These are phyloP conservation scores for Pygmarrhopalites habei DNA, from an alignment of 1,140 invertebrate genomes.

Conservation along the genomic window DNA sequence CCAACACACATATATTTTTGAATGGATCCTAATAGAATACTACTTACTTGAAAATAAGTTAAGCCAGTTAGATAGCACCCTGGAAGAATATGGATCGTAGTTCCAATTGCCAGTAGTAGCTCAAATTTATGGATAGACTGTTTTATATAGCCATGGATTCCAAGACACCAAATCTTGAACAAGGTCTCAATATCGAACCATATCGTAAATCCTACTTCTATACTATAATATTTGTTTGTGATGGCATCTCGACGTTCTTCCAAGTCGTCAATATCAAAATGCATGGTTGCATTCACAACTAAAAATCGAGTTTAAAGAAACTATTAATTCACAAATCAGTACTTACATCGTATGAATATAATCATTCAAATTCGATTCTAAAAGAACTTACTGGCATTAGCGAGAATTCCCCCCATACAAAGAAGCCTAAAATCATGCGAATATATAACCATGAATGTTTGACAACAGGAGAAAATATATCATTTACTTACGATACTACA, in stretches of 20 bases:
- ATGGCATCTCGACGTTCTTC: constrained; percentile 55
- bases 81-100: constrained; percentile 88
- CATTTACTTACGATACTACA: no score
- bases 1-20: no score
- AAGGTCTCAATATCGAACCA: constrained; percentile 90
- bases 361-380: no score
- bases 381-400: no score
- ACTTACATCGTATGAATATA: no score
- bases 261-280: constrained; percentile 82
- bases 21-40: no score
- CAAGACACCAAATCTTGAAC: constrained; percentile 97
- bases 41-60: constrained; percentile 86
- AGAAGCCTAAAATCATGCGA: not conserved
- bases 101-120: constrained; percentile 85
- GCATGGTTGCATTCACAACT: constrained; percentile 90
- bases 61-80: constrained; percentile 83
- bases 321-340: no score
- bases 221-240: constrained; percentile 88
- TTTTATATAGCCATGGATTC: constrained; percentile 87
- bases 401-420: not conserved
- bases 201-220: constrained; percentile 85
- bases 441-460: no score
- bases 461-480: no score
- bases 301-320: no score
- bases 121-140: constrained; percentile 99